Percentiles rank a stretch among this genome's conserved stretches.
phyloP scores from a whole-genome alignment of 1,140 invertebrate genomes.

The Gerris buenoi region DNA sequence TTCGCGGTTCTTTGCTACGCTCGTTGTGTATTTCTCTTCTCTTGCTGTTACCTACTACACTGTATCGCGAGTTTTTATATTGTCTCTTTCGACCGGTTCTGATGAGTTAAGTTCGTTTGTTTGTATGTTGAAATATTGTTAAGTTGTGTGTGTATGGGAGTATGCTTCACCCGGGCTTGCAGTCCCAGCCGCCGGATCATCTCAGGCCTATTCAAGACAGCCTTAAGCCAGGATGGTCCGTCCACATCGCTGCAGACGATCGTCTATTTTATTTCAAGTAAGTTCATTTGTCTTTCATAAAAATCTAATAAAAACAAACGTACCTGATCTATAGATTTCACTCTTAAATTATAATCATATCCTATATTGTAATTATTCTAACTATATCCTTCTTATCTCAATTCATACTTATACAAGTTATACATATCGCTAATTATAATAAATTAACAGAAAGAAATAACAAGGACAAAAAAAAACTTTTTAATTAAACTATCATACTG shows the following conservation, averaged over 20 bases:
- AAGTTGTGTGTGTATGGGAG: background rate
- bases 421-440: no score
- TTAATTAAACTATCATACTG: no score
- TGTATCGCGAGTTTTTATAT: background rate
- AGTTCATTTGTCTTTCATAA: slow-evolving; percentile 33
- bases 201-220: slow-evolving; percentile 21
- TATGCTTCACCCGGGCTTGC: background rate
- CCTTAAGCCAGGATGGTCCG: slow-evolving; percentile 44
- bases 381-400: no score
- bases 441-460: no score
- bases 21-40: no score
- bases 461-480: no score
- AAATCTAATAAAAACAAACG: no score
- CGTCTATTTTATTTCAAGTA: slow-evolving; percentile 67
- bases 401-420: no score
- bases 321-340: no score
- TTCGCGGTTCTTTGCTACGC: background rate
- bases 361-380: no score
- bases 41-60: no score
- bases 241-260: slow-evolving; percentile 52
- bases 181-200: slow-evolving; percentile 5
- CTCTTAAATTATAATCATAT: no score
- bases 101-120: background rate
- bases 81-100: background rate
- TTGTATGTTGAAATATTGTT: background rate